Evolutionary conservation across 2,113 vertebrate species (phyloP), one percentile per base, ranked within the genome.

Genomic region (Copsychus sechellarum): DNA sequence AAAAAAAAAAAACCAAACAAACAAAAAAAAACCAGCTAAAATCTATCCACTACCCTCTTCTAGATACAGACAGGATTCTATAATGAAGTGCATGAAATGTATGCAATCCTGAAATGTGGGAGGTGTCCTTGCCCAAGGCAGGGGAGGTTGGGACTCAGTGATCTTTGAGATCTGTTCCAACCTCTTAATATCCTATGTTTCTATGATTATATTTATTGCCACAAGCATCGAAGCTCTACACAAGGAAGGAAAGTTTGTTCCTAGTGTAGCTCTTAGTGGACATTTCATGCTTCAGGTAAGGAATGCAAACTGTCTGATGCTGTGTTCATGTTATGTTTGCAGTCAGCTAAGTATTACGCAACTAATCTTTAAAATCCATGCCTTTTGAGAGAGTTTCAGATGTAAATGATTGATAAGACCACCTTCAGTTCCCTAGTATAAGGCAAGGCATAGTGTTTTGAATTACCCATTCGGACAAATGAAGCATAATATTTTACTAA

Each of bases 91-190:
- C 14, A 51, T 51, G 10, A 26, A 28, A 28, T 16, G 50, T 28
- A 51, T 51, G 50, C 33, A 76, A 29, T 19, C 12, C 28, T 40
- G 19, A 78, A 74, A 92, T 48, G 16, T 23, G 26, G 18, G 4
- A 65, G 12, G 4, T 23, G 34, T 20, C 14, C 5, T 22, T 26
- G 7, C 10, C 20, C n/a, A 21, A 14, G 13, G 28, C 2, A 6
- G 14, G 3, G 5, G 3, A n/a, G 0, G 1, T 15, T 78, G 48
- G 13, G 25, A 17, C 17, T 34, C 26, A 2, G 14, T 42, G 76
- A 42, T 29, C 9, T 56, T 31, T 48, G 28, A 64, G 16, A 14
- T 62, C n/a, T 1, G 0, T 54, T 54, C 8, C 40, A 47, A 34
- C 16, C 17, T 38, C 19, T 45, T 47, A 53, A 40, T 12, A n/a